Evolutionary conservation across 1,140 invertebrate species (phyloP).

Genomic region (Asobara japonica): DNA sequence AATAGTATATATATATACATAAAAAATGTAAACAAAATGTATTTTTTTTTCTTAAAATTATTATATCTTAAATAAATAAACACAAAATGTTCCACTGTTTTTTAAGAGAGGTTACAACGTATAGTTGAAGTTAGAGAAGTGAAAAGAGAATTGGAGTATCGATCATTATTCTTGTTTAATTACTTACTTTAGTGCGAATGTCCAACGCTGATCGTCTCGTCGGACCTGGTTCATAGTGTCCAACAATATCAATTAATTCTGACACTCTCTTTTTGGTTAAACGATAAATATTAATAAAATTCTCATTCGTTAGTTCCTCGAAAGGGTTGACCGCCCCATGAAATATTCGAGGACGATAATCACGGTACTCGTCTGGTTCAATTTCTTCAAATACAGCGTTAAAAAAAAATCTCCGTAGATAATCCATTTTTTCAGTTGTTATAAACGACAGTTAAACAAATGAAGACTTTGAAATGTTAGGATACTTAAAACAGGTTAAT

Average conservation of each 20-base stretch:
- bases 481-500: no score
- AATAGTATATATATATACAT: no score
- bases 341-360: background rate
- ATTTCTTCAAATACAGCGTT: no score
- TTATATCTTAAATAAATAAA: no score
- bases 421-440: no score
- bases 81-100: no score
- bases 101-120: no score
- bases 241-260: background rate
- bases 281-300: background rate
- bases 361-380: background rate
- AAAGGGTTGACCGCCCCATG: background rate
- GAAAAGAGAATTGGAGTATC: background rate
- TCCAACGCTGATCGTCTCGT: background rate
- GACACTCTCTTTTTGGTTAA: background rate
- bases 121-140: background rate
- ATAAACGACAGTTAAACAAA: no score
- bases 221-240: background rate
- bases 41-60: no score
- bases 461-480: no score
- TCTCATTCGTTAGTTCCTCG: background rate
- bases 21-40: no score
- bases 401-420: no score
- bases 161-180: background rate
- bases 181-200: background rate